Evolutionary conservation across 2,113 vertebrate species (phyloP).

Genomic region (Lepus timidus): DNA sequence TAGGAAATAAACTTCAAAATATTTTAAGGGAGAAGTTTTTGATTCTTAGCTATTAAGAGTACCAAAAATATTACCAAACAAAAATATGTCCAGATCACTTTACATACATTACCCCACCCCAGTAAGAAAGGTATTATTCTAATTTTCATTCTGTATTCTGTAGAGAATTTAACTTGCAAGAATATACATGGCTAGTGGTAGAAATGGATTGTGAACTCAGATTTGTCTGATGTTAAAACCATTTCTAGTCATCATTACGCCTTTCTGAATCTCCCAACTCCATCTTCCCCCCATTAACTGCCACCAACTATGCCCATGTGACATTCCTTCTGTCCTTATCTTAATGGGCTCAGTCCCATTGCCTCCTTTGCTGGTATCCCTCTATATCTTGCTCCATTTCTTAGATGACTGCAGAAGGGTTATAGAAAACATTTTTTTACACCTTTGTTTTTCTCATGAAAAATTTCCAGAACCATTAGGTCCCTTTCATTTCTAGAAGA

Average conservation of each 20-base stretch:
- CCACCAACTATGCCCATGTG: fast-evolving
- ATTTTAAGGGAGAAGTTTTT: not conserved
- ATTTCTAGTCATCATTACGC: not conserved
- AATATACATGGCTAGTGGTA: not conserved
- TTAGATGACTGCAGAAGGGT: not conserved
- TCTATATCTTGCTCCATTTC: not conserved
- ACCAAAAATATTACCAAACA: not conserved
- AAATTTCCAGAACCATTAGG: not conserved
- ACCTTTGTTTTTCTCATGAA: not conserved
- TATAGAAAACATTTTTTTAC: not conserved
- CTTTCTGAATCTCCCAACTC: not conserved
- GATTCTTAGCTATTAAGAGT: not conserved
- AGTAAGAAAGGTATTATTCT: constrained; percentile 5
- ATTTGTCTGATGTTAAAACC: not conserved
- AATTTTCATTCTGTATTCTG: not conserved
- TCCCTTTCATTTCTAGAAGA: not conserved
- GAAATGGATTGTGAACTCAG: not conserved
- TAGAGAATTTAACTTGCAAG: not conserved
- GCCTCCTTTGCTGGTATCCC: not conserved
- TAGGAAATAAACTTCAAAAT: not conserved
- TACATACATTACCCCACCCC: not conserved
- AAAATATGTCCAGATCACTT: not conserved
- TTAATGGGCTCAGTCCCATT: not conserved
- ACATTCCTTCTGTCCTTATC: not conserved
- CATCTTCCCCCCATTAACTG: not conserved